phyloP scores from a whole-genome alignment of 64 coral and sea anemone genomes.

The Pocillopora damicornis region DNA sequence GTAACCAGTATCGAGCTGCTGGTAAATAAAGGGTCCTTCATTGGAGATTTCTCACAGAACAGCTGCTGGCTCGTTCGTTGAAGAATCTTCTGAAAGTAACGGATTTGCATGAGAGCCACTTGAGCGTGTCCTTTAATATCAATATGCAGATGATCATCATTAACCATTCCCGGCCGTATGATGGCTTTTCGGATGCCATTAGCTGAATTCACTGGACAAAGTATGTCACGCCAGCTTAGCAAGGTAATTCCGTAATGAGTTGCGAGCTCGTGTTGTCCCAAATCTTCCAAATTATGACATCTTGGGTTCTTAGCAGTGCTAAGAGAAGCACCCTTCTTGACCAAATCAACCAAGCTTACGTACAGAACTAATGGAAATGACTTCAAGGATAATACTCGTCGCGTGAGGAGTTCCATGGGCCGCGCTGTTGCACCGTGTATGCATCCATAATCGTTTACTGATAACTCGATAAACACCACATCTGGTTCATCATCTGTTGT shows the following conservation, averaged over 20 bases:
- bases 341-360: slow-evolving; percentile 31
- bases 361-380: slow-evolving; percentile 32
- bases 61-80: background rate
- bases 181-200: background rate
- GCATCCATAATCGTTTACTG: slow-evolving; percentile 39
- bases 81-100: slow-evolving; percentile 12
- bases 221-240: slow-evolving; percentile 9
- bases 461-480: slow-evolving; percentile 33
- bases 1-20: background rate
- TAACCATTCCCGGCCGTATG: slow-evolving; percentile 22
- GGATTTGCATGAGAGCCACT: slow-evolving; percentile 27
- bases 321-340: background rate
- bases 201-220: background rate
- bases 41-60: background rate
- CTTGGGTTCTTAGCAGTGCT: background rate
- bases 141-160: slow-evolving; percentile 20
- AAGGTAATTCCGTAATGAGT: slow-evolving; percentile 13
- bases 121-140: slow-evolving; percentile 34
- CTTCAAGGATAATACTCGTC: background rate
- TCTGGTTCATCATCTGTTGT: slow-evolving; percentile 1
- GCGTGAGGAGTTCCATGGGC: slow-evolving; percentile 38
- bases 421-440: slow-evolving; percentile 15
- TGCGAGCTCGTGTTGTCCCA: slow-evolving; percentile 25
- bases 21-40: background rate
- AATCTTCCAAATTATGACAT: slow-evolving; percentile 22